Percentiles rank a stretch among this genome's conserved stretches.
Evolutionary conservation across 2,888 invertebrate genomes (phyloP).

Genomic region (Crepidodera aurea): DNA sequence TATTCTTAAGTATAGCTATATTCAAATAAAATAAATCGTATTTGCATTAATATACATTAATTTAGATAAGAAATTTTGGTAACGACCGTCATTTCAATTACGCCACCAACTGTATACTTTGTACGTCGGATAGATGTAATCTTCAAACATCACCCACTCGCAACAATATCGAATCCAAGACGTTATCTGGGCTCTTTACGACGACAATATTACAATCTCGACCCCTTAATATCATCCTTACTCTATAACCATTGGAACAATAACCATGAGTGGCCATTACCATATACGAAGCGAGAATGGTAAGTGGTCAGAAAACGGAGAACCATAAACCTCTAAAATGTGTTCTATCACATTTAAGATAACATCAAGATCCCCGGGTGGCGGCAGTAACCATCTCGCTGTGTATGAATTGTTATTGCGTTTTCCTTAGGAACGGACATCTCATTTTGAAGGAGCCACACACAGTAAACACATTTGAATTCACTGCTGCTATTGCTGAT

Average conservation of each 20-base stretch:
- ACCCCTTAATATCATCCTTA: slow-evolving; percentile 43
- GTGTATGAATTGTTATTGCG: slow-evolving; percentile 32
- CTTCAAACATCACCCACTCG: slow-evolving; percentile 11
- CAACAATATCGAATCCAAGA: slow-evolving; percentile 32
- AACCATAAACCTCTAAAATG: slow-evolving; percentile 57
- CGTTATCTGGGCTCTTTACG: slow-evolving; percentile 48
- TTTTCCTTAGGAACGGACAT: slow-evolving; percentile 24
- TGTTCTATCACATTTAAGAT: slow-evolving; percentile 54
- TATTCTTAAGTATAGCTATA: too few species aligned
- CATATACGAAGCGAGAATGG: slow-evolving; percentile 56
- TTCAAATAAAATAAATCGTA: too few species aligned
- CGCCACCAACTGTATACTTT: neutral
- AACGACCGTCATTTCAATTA: neutral
- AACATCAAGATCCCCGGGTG: slow-evolving; percentile 57
- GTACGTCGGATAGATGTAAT: slow-evolving; percentile 13
- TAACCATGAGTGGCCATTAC: slow-evolving; percentile 53
- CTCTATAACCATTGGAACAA: slow-evolving; percentile 48
- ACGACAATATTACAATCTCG: slow-evolving; percentile 45
- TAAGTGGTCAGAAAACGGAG: slow-evolving; percentile 52
- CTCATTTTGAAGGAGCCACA: slow-evolving; percentile 26
- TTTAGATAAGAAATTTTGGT: neutral
- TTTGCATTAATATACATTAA: neutral
- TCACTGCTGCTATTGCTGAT: slow-evolving; percentile 21
- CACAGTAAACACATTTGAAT: slow-evolving; percentile 34
- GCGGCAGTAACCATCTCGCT: slow-evolving; percentile 37